Evolutionary conservation across 2,888 invertebrate species (phyloP).

Genomic region (Caenorhabditis japonica): DNA sequence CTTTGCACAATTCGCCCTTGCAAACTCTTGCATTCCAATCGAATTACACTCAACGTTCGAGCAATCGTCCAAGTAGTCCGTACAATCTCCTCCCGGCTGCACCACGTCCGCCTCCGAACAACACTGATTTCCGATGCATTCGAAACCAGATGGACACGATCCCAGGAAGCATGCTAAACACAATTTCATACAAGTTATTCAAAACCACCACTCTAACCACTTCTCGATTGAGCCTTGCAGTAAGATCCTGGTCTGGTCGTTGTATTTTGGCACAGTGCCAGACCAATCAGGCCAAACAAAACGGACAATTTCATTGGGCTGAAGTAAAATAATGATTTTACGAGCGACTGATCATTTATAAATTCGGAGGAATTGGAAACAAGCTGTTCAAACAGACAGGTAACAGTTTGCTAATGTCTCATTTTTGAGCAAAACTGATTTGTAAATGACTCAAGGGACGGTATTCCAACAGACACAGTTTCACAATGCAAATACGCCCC

Average conservation of each 20-base stretch:
- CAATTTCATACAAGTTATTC: background rate
- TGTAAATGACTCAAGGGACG: too few species aligned
- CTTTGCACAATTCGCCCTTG: slow-evolving; percentile 56
- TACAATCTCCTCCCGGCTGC: slow-evolving; percentile 48
- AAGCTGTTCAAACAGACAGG: slow-evolving; percentile 39
- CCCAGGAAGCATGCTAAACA: slow-evolving; percentile 56
- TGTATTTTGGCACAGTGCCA: slow-evolving; percentile 31
- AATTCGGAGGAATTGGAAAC: slow-evolving; percentile 7
- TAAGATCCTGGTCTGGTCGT: slow-evolving; percentile 21
- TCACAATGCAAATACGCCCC: too few species aligned
- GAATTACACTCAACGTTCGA: slow-evolving; percentile 39
- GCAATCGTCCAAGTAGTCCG: slow-evolving; percentile 48
- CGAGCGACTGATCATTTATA: too few species aligned
- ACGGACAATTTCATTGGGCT: slow-evolving; percentile 11
- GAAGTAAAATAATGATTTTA: too few species aligned
- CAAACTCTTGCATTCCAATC: slow-evolving; percentile 53
- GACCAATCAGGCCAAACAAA: slow-evolving; percentile 20
- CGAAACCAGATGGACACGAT: slow-evolving; percentile 47
- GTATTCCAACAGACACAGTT: too few species aligned
- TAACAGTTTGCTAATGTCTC: slow-evolving; percentile 20
- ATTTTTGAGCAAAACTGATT: too few species aligned
- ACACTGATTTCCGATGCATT: slow-evolving; percentile 49
- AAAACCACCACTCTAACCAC: slow-evolving; percentile 20
- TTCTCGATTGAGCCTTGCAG: slow-evolving; percentile 31
- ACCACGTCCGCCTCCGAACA: slow-evolving; percentile 46